Conservation (phyloP, 2,888 invertebrate genomes). For the Pandemis corylana region DNA sequence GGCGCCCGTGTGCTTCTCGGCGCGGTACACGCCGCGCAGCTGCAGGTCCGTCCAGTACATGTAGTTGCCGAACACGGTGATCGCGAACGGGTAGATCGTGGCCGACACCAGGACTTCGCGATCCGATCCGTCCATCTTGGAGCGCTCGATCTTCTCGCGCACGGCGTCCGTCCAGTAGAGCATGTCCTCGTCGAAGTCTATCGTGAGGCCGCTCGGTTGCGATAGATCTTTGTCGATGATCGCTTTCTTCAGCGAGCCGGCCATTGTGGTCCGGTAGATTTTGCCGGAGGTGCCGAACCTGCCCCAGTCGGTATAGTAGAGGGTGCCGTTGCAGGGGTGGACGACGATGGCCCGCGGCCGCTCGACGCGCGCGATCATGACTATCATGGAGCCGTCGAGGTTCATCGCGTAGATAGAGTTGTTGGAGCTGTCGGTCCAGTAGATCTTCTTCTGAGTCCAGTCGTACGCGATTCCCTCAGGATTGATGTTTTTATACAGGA, state of each 20-base stretch:
- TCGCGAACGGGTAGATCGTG: conserved; percentile 97
- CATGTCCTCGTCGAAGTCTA: conserved; percentile 97
- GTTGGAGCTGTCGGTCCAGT: conserved; percentile 98
- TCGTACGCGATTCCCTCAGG: conserved; percentile 98
- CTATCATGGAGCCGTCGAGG: conserved; percentile 92
- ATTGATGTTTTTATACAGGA: conserved; percentile 92
- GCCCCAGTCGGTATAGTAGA: conserved; percentile 99
- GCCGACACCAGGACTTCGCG: conserved; percentile 94
- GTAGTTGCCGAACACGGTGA: conserved; percentile 94
- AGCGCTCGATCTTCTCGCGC: conserved; percentile 96
- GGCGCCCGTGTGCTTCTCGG: conserved; percentile 98
- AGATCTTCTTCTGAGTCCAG: conserved; percentile 98
- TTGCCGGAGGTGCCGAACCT: conserved; percentile 96
- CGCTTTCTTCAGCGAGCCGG: conserved; percentile 94
- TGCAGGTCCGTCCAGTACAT: conserved; percentile 99
- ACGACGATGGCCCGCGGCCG: conserved; percentile 97
- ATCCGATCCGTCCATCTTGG: conserved; percentile 93
- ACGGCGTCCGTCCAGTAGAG: conserved; percentile 99
- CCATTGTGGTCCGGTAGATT: conserved; percentile 98
- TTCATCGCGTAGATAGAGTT: conserved; percentile 98
- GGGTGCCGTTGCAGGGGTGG: conserved; percentile 97
- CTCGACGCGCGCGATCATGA: conserved; percentile 97
- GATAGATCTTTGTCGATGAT: conserved; percentile 96
- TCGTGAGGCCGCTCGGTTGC: conserved; percentile 97
- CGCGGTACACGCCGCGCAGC: conserved; percentile 96